Conservation (phyloP, 2,113 vertebrate species). For the Cinclus mexicanus region DNA sequence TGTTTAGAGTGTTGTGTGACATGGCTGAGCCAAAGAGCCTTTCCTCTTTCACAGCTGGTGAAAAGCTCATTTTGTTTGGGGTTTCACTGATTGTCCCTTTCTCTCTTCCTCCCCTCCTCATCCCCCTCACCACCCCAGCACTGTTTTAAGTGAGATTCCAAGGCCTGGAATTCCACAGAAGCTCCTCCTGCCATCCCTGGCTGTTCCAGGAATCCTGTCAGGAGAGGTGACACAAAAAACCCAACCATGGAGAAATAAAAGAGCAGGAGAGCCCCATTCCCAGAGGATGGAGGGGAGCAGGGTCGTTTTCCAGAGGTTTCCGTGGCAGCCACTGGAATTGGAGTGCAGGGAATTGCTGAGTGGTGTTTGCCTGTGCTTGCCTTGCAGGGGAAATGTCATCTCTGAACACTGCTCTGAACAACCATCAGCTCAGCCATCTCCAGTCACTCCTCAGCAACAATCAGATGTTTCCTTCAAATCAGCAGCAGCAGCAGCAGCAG, state of each 20-base stretch:
- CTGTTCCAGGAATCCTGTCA: background rate
- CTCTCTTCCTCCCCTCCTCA: background rate
- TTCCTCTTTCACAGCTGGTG: background rate
- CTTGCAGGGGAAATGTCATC: slow-evolving; percentile 87
- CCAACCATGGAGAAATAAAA: background rate
- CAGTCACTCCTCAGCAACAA: slow-evolving; percentile 84
- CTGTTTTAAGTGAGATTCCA: background rate
- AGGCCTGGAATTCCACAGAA: background rate
- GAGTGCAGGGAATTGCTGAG: background rate
- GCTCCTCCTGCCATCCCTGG: background rate
- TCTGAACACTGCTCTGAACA: slow-evolving; percentile 84
- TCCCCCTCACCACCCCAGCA: background rate
- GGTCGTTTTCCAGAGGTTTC: background rate
- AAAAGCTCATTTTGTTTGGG: background rate
- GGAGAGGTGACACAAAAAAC: background rate
- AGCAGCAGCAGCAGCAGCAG: slow-evolving; percentile 79
- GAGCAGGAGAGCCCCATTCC: background rate
- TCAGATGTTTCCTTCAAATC: slow-evolving; percentile 88
- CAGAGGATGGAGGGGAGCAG: background rate
- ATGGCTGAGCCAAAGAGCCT: background rate
- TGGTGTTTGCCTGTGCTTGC: slow-evolving; percentile 52
- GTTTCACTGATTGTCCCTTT: background rate
- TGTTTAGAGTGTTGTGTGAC: background rate
- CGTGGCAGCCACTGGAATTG: background rate
- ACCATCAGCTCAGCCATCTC: slow-evolving; percentile 83